A percentile compares a stretch with the other conserved stretches of the same genome.
Evolutionary conservation across 2,113 vertebrate genomes (phyloP).

Genomic region (Amphiprion ocellaris): DNA sequence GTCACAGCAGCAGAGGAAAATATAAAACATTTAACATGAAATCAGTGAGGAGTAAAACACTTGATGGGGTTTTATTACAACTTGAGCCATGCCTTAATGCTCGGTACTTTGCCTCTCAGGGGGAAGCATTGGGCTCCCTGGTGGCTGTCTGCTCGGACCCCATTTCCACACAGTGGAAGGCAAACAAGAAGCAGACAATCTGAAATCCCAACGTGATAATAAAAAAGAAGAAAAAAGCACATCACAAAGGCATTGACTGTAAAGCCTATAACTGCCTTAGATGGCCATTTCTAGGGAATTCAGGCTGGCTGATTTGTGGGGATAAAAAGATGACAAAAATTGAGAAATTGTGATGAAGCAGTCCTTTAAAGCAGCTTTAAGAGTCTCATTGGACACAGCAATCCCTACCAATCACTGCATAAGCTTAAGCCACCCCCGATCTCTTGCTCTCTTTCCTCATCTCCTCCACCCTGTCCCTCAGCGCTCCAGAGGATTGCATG

Average conservation of each 20-base stretch:
- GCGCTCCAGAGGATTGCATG: conserved; percentile 24
- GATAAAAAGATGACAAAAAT: conserved; percentile 68
- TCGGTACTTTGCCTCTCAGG: conserved; percentile 11
- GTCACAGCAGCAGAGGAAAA: conserved; percentile 30
- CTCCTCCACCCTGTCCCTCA: conserved; percentile 28
- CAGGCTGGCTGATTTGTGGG: conserved; percentile 61
- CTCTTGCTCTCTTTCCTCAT: conserved; percentile 46
- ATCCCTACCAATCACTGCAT: conserved; percentile 71
- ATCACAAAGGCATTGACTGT: conserved; percentile 56
- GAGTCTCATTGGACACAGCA: conserved; percentile 71
- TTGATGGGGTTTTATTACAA: conserved; percentile 55
- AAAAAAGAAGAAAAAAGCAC: not conserved
- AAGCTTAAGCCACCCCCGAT: conserved; percentile 60
- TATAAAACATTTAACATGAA: conserved; percentile 67
- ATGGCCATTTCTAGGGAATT: conserved; percentile 59
- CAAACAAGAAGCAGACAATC: conserved; percentile 43
- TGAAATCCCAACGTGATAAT: conserved; percentile 39
- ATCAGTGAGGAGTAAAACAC: conserved; percentile 46
- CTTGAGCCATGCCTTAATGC: conserved; percentile 29
- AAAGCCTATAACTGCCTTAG: conserved; percentile 56
- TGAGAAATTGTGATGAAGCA: conserved; percentile 65
- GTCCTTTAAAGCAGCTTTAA: conserved; percentile 79
- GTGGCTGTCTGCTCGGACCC: conserved; percentile 10
- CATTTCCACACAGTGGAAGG: conserved; percentile 21
- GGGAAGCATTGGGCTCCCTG: conserved; percentile 8